phyloP scores from a whole-genome alignment of 2,797 vertebrate genomes.

The Muscicapa striata region DNA sequence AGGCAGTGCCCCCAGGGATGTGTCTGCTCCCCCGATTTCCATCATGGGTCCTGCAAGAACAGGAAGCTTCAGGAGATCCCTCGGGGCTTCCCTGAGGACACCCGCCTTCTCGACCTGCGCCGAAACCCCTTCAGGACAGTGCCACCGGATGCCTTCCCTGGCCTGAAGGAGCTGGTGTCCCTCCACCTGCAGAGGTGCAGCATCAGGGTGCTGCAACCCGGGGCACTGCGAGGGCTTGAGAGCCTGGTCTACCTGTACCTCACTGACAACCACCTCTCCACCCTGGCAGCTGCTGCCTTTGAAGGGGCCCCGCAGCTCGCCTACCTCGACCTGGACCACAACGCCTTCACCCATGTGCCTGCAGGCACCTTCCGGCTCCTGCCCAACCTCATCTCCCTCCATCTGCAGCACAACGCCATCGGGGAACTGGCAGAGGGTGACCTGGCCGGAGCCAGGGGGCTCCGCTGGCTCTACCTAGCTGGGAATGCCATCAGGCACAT shows the following conservation, averaged over 20 bases:
- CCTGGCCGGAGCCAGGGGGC: slow-evolving; percentile 71
- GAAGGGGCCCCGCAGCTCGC: slow-evolving; percentile 83
- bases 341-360: slow-evolving; percentile 83
- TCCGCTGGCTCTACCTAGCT: slow-evolving; percentile 86
- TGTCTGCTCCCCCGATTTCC: slow-evolving; percentile 78
- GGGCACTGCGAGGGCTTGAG: slow-evolving; percentile 86
- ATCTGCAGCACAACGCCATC: slow-evolving; percentile 87
- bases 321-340: slow-evolving; percentile 91
- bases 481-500: slow-evolving; percentile 81
- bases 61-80: slow-evolving; percentile 84
- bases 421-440: slow-evolving; percentile 73
- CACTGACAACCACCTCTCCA: slow-evolving; percentile 84
- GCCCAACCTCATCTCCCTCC: slow-evolving; percentile 86
- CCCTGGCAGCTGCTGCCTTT: slow-evolving; percentile 80
- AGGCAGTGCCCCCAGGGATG: slow-evolving; percentile 82
- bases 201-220: slow-evolving; percentile 77
- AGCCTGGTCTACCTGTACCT: slow-evolving; percentile 93
- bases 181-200: slow-evolving; percentile 90
- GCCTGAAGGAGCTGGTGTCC: slow-evolving; percentile 83
- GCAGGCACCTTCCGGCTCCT: slow-evolving; percentile 80
- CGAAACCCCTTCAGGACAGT: slow-evolving; percentile 84
- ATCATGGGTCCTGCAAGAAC: slow-evolving; percentile 86
- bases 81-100: slow-evolving; percentile 82
- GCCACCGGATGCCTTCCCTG: slow-evolving; percentile 81
- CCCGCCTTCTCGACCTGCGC: slow-evolving; percentile 86